A percentile compares a stretch with the other conserved stretches of the same genome.
Conservation (phyloP, 2,888 invertebrate species). For the Agapetus fuscipes region DNA sequence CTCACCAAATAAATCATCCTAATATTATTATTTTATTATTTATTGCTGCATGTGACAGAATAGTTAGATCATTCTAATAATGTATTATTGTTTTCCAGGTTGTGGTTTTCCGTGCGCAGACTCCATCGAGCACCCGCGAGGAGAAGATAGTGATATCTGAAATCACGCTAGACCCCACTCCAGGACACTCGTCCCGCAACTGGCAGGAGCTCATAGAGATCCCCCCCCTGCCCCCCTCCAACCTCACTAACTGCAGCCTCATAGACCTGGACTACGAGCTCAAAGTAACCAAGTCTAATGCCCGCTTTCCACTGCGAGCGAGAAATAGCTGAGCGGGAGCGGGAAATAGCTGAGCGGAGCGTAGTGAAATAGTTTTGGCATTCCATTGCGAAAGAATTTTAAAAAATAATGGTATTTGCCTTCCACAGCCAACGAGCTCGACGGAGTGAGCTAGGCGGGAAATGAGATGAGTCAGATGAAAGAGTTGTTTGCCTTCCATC, state of each 20-base stretch:
- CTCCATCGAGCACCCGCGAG: conserved; percentile 52
- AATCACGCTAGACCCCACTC: conserved; percentile 56
- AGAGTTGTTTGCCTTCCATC: too few species aligned
- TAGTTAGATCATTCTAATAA: neutral
- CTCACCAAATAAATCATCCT: neutral
- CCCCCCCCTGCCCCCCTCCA: conserved; percentile 69
- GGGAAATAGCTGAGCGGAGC: too few species aligned
- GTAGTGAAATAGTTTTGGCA: too few species aligned
- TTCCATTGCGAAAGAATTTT: too few species aligned
- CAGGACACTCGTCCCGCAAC: conserved; percentile 48
- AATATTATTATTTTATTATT: neutral
- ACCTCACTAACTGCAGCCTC: conserved; percentile 62
- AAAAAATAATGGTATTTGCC: too few species aligned
- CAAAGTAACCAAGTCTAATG: conserved; percentile 45
- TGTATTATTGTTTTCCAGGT: conserved; percentile 31
- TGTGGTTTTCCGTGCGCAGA: conserved; percentile 53
- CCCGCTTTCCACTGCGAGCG: too few species aligned
- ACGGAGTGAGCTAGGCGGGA: too few species aligned
- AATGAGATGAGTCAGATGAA: too few species aligned
- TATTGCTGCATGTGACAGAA: neutral
- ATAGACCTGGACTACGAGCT: conserved; percentile 68
- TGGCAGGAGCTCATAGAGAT: conserved; percentile 57
- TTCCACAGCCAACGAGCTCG: too few species aligned
- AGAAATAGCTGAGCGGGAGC: too few species aligned
- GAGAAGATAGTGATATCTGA: conserved; percentile 51